Base-by-base conservation (phyloP, 2,797 vertebrate genomes). In the Philypnodon macrostomus region DNA sequence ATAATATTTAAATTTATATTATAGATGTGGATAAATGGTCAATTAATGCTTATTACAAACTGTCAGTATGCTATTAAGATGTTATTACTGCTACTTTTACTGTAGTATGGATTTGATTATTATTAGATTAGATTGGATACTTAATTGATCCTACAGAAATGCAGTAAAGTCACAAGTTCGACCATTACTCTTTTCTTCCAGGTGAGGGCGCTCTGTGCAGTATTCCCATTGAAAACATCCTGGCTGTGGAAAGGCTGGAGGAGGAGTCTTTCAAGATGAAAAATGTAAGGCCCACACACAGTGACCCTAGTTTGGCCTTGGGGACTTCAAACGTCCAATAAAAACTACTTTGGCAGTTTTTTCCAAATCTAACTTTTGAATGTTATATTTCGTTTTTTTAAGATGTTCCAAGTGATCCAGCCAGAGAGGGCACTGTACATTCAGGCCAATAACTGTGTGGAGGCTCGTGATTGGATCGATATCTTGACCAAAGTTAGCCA, bases 401-500 rank as follows among this genome's bases (percentile, higher is more conserved):
- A 99, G 97, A 99, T 99, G 97, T 99, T 98, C 80, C 97, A 99
- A 84, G 97, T 99, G 9, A 95, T 99, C 64, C 97, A 99, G 77
- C 96, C 95, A 1, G 94, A 98, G 86, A 92, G 97, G 13, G 94
- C 94, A 0, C 84, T 99, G 17, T 99, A 99, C 82, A 97, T 99
- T 68, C 97, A 99, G 85, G 97, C 96, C 78, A 98, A 93, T 84
- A 99, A 98, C 69, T 99, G 97, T 1, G 97, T 99, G n/a, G 97
- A 99, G 79, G 97, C 96, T 0, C 94, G 93, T 13, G 95, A 97
- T 84, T 98, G 97, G 97, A 98, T 95, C 10, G 96, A 98, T 83
- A 94, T 97, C 77, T 90, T 99, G 63, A 98, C 96, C 84, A 98
- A 98, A 89, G 96, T 99, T 58, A 98, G 96, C 82, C 97, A 98